Percentiles rank a stretch among this genome's conserved stretches.
phyloP scores from a whole-genome alignment of 2,888 invertebrate genomes.

The Ctena decussata region DNA sequence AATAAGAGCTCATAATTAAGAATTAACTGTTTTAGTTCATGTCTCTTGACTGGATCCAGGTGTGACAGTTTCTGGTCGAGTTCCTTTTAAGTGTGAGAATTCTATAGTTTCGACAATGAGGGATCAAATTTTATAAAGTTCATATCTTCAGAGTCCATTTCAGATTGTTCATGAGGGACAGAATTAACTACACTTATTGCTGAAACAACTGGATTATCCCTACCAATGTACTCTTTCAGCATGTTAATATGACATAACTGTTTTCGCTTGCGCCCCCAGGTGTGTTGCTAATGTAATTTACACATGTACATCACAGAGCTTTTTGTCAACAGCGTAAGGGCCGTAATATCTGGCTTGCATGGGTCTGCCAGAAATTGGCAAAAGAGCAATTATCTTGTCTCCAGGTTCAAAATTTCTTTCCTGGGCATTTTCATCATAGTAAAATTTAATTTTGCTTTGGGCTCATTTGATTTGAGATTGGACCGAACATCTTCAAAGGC shows the following conservation, averaged over 20 bases:
- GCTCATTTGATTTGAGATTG: constrained; percentile 37
- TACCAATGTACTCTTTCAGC: constrained; percentile 38
- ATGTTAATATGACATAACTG: constrained; percentile 61
- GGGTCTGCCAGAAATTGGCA: constrained; percentile 53
- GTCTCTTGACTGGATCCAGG: neutral
- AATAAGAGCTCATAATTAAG: constrained; percentile 52
- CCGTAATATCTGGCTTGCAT: constrained; percentile 58
- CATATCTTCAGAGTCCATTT: neutral
- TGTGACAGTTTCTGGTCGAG: constrained; percentile 42
- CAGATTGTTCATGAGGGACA: constrained; percentile 18
- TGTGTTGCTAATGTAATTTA: constrained; percentile 55
- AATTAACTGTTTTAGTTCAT: constrained; percentile 42
- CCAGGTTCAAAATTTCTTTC: constrained; percentile 58
- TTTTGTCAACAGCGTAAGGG: constrained; percentile 44
- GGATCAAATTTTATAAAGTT: constrained; percentile 10
- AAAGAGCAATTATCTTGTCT: constrained; percentile 59
- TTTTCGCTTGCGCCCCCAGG: constrained; percentile 44
- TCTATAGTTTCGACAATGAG: neutral
- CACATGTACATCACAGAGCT: constrained; percentile 43
- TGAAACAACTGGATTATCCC: neutral
- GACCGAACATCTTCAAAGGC: constrained; percentile 34
- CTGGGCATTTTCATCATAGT: constrained; percentile 48
- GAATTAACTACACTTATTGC: neutral
- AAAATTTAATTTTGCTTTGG: constrained; percentile 57
- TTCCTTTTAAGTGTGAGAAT: constrained; percentile 17